A percentile compares a stretch with the other conserved stretches of the same genome.
Conservation (phyloP, 2,888 invertebrate species). For the Amphipoea lucens region DNA sequence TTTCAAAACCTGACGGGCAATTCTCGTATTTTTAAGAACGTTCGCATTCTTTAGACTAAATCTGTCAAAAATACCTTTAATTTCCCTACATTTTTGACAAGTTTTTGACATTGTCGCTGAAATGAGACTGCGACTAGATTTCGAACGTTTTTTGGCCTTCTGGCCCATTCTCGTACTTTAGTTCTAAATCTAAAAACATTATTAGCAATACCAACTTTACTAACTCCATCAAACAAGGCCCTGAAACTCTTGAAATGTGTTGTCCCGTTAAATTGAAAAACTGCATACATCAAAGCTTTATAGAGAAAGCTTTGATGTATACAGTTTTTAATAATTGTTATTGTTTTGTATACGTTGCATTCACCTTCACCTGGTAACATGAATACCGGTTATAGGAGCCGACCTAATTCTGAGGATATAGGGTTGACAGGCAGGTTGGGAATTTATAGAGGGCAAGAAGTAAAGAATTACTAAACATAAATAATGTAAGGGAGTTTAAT, state of each 20-base stretch:
- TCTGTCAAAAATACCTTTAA: neutral
- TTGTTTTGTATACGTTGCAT: conserved; percentile 59
- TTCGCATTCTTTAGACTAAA: neutral
- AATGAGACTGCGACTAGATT: no score
- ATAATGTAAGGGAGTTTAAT: neutral
- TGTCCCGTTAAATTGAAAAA: conserved; percentile 10
- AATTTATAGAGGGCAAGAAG: neutral
- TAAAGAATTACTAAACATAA: neutral
- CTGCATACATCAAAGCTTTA: conserved; percentile 49
- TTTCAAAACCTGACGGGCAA: neutral
- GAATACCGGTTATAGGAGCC: conserved; percentile 55
- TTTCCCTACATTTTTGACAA: neutral
- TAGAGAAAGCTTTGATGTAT: neutral
- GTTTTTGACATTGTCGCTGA: neutral
- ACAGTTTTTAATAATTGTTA: conserved; percentile 40
- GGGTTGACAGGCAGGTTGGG: conserved; percentile 31
- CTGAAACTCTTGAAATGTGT: neutral
- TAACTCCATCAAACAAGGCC: neutral
- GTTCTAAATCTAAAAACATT: neutral
- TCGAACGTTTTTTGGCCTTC: no score
- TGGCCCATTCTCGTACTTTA: neutral
- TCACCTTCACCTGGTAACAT: conserved; percentile 67
- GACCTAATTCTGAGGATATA: conserved; percentile 62
- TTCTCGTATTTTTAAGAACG: neutral
- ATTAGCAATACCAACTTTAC: neutral